Base-by-base conservation (phyloP, 2,797 vertebrate species). In the Orientallactaga sibirica region DNA sequence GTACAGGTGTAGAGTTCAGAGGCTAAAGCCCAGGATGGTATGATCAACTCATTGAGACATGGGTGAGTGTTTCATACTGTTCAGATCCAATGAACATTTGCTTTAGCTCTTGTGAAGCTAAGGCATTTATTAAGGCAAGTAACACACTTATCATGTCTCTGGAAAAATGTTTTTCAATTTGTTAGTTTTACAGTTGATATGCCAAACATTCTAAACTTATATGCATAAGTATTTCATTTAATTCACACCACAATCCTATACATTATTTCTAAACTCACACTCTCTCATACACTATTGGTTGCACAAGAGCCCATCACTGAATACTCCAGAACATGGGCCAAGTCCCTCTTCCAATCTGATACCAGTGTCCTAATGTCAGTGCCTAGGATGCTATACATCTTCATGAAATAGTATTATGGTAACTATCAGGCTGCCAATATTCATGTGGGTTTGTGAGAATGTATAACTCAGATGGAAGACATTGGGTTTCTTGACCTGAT, bases 41-140 rank as follows among this genome's bases (percentile, higher is more conserved):
- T 33, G 64, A 80, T 48, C 22, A 24, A 27, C 5, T 48, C 14
- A 16, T 1, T 61, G 29, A 81, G 11, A 24, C 27, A 67, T 9
- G 4, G 1, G 15, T n/a, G 41, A 87, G 10, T 16, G 71, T 55
- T 29, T 66, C 2, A n/a, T 16, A 52, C 66, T 55, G 15, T 37
- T 7, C 25, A 58, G 48, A 62, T 74, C 33, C 27, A 79, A 24
- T 61, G 62, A 24, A 48, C 20, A 61, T 91, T 77, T 64, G 41
- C n/a, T 85, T 61, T 48, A 61, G n/a, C 7, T 33, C 8, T 71
- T 94, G 83, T 92, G 76, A 86, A 86, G 88, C 74, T 48, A 3
- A 16, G 2, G 6, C 25, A 75, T 52, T 93, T 37, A 88, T 66
- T 52, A 66, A 93, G 58, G 3, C 29, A 70, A n/a, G 1, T 18